phyloP scores from a whole-genome alignment of 1,140 invertebrate genomes.

The Trichomalopsis sarcophagae region DNA sequence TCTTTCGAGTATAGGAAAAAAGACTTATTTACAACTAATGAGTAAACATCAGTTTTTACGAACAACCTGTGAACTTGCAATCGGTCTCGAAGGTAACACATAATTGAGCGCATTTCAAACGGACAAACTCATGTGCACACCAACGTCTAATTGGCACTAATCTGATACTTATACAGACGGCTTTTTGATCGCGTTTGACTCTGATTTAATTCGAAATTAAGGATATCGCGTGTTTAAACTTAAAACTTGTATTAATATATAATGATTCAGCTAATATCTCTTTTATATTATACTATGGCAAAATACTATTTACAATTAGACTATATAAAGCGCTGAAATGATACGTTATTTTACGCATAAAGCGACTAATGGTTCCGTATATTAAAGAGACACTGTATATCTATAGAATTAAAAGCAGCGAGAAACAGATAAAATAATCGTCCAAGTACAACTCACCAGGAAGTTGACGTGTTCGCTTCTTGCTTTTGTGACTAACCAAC shows the following conservation, averaged over 20 bases:
- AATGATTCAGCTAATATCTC: too few species aligned
- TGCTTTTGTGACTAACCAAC: background rate
- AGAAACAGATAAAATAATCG: background rate
- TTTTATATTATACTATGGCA: too few species aligned
- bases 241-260: too few species aligned
- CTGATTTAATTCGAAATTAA: background rate
- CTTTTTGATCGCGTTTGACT: background rate
- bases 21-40: background rate
- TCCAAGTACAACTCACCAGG: background rate
- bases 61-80: slow-evolving; percentile 4
- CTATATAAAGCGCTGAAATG: too few species aligned
- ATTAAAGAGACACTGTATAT: too few species aligned
- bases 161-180: background rate
- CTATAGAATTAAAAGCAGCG: background rate
- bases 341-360: too few species aligned
- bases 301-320: too few species aligned
- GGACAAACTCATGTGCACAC: background rate
- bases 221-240: too few species aligned
- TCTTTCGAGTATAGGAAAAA: background rate
- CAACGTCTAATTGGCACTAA: background rate
- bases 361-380: too few species aligned
- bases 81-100: background rate
- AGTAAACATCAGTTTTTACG: background rate
- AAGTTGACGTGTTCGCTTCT: background rate
- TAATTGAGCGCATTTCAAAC: background rate